Evolutionary conservation across 2,797 vertebrate species (phyloP).

Genomic region (Hyperoplus lanceolatus): DNA sequence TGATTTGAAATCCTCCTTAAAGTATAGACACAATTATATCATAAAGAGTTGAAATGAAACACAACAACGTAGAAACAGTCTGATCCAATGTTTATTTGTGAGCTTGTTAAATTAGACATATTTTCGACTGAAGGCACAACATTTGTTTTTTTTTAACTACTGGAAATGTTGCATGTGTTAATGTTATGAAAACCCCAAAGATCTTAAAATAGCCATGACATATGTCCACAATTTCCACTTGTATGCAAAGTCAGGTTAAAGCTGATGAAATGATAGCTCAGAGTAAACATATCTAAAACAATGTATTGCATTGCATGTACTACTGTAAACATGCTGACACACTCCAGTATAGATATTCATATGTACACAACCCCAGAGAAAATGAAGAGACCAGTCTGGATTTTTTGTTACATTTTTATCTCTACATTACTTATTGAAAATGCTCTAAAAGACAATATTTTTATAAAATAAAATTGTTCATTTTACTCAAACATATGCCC

Average conservation of each 20-base stretch:
- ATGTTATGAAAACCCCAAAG: constrained; percentile 20
- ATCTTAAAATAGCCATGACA: constrained; percentile 21
- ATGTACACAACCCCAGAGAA: too few relatives aligned
- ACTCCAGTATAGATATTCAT: constrained; percentile 3
- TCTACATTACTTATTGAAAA: too few relatives aligned
- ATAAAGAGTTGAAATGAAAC: not conserved
- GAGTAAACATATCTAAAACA: constrained; percentile 49
- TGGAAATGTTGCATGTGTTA: constrained; percentile 1
- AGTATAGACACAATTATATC: not conserved
- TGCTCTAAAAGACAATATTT: too few relatives aligned
- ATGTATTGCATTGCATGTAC: constrained; percentile 36
- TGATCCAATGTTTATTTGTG: constrained; percentile 60
- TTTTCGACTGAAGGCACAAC: constrained; percentile 65
- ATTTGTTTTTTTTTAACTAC: constrained; percentile 28
- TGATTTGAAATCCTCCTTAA: too few relatives aligned
- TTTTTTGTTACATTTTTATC: too few relatives aligned
- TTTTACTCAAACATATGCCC: too few relatives aligned
- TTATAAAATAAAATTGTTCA: too few relatives aligned
- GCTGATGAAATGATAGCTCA: constrained; percentile 7
- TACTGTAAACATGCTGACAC: constrained; percentile 52
- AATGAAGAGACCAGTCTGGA: too few relatives aligned
- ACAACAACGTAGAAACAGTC: constrained; percentile 29
- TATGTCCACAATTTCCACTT: not conserved
- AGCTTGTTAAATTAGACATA: constrained; percentile 33
- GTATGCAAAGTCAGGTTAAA: constrained; percentile 13